Base-by-base conservation (phyloP, 2,888 invertebrate genomes). In the Disparrhopalites patrizii region DNA sequence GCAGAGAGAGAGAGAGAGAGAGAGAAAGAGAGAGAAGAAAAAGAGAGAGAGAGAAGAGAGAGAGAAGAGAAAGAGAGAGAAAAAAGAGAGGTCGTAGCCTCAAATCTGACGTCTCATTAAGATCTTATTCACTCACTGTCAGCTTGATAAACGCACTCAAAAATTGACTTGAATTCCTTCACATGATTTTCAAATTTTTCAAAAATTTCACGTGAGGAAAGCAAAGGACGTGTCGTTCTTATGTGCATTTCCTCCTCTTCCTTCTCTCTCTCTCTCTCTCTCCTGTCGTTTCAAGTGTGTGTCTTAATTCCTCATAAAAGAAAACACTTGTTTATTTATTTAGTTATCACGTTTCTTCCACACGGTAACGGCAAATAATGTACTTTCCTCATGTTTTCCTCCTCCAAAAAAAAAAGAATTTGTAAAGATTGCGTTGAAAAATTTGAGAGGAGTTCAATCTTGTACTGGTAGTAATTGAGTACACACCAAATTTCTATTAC, bases 141-240 rank as follows among this genome's bases (percentile, higher is more conserved):
- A 66, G 62, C 33, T 66, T 68, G 68, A 68, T 66, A 63, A 66
- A 68, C 66, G 66, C 31, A 62, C 61, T 62, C 55, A 51, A 43
- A 57, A 67, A 70, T 68, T 66, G 65, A 62, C 61, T 62, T 61
- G 62, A 55, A 70, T 70, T 68, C 70, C 60, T 70, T 25, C 58
- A 57, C 66, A 66, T 65, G 66, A 55, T 68, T 70, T 65, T 66
- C 65, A 65, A 68, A 69, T 69, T 69, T 69, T 64, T 69, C 66
- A 69, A 69, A 69, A 62, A n/a, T n/a, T 47, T 47, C 47, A 47
- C 25, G 47, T 47, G 23, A 47, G 47, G 23, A 47, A 8, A 47
- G 4, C 23, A 23, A 47, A 43, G 33, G 18, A 50, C n/a, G 10
- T 20, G 2, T 27, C 5, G 33, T 57, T 57, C 36, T 51, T 47